Evolutionary conservation across 1,140 invertebrate genomes (phyloP), one percentile per base, ranked within the genome.

Genomic region (Conus betulinus): DNA sequence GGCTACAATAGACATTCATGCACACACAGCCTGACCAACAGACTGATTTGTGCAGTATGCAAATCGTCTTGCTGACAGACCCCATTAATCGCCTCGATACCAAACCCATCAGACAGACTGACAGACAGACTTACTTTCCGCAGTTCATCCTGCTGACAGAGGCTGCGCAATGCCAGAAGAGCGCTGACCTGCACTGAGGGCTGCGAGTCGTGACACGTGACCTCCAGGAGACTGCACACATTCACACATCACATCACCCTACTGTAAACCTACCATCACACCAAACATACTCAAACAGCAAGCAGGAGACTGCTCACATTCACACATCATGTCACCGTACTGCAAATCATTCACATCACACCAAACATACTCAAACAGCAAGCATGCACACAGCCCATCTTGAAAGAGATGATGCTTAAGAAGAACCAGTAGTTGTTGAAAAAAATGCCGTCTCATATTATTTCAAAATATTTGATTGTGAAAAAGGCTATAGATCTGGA

Each of bases 121-220:
- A 51, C 76, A 39, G 25, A 13, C 25, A 78, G 25, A 78, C 87
- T 85, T 79, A 93, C 93, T 90, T 93, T 92, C 84, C 88, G 91
- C 15, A 94, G 90, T n/a, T 91, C 89, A 15, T 92, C 90, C 25
- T 92, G 91, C 82, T 91, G 89, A 78, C 90, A 90, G 84, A 95
- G 90, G 79, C 90, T 90, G 60, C 92, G 84, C 53, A 95, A 87
- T 17, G 94, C 94, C 52, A 93, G 87, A 0, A 95, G 89, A 57
- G 94, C 93, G 91, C 91, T 93, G 39, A 93, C 90, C 85, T 95
- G 94, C 52, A 95, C 94, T 81, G 81, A 81, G 13, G 92, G 88
- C 63, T 94, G 93, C 7, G 89, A 92, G 84, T 95, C 94, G 87
- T 92, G 90, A 84, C 93, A 94, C 4, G 93, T 92, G 20, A 93